Evolutionary conservation across 2,113 vertebrate genomes (phyloP), one percentile per base, ranked within the genome.

Genomic region (Vulpes lagopus): DNA sequence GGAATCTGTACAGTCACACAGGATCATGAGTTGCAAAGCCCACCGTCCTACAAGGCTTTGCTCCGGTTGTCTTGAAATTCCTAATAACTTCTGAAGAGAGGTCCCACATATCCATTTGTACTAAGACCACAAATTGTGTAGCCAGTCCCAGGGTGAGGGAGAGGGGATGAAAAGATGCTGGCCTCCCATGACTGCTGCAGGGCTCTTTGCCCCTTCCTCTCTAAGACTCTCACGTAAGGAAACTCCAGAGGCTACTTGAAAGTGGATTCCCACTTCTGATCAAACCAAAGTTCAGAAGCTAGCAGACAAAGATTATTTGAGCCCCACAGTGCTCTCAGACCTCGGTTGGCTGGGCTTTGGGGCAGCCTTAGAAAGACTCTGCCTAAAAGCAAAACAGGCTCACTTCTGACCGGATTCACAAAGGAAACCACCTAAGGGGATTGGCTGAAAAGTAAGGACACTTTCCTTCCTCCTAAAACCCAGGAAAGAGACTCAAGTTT

Each of bases 21-120:
- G n/a, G 8, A 55, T 73, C 38, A 51, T 53, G 20, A 12, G 14
- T 35, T 95, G 74, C 60, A 91, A 93, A 82, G 35, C 3, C 8
- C 6, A 3, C 8, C 35, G 7, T 53, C 5, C 11, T 49, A 86
- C 64, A 64, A 89, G 86, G 73, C 76, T 88, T 23, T 88, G n/a
- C 59, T 92, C 49, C 57, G 69, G 15, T 57, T 25, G 1, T 76
- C 62, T 86, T 94, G 59, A 97, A 79, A 96, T 85, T 79, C 23
- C 74, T 83, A 57, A 27, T 59, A 81, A 89, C 53, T 95, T 97
- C 73, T 81, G 57, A 91, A 80, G 59, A 95, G 76, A 38, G 25
- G 15, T 1, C 27, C 20, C 83, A 88, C 64, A 59, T 49, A 55
- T 78, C 76, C 38, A 23, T 88, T 94, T 96, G 65, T 32, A 22